Conservation (phyloP, 2,888 invertebrate genomes). For the Aleiodes alternator region DNA sequence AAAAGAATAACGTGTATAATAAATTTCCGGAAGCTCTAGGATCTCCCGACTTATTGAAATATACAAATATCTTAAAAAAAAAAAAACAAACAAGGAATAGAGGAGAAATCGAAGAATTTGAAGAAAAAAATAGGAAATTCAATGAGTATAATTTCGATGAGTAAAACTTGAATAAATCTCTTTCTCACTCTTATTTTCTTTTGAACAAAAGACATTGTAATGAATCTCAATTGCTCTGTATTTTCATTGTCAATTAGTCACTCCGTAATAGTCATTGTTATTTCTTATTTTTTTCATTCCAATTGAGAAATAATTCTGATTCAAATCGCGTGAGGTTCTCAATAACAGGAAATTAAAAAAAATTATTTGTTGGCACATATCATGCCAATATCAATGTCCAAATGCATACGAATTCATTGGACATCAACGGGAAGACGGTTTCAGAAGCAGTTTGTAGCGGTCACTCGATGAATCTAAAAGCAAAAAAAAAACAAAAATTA, state of each 20-base stretch:
- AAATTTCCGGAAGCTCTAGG: no score
- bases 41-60: no score
- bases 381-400: background rate
- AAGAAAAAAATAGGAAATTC: background rate
- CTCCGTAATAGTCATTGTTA: background rate
- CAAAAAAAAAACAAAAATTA: constrained; percentile 45
- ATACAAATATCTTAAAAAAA: no score
- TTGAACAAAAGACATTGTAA: constrained; percentile 4
- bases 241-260: constrained; percentile 5
- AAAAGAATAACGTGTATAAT: no score
- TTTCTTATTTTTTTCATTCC: background rate
- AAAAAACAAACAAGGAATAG: background rate
- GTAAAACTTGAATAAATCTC: background rate
- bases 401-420: background rate
- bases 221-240: background rate
- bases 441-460: constrained; percentile 69
- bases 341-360: constrained; percentile 9
- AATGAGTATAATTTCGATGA: constrained; percentile 1
- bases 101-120: background rate
- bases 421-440: constrained; percentile 55
- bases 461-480: constrained; percentile 66
- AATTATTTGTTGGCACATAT: background rate
- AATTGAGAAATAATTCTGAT: constrained; percentile 4
- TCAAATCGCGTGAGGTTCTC: constrained; percentile 16
- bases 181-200: background rate